These are phyloP conservation scores for Lasiurus borealis DNA, from an alignment of 2,113 vertebrate species.

Conservation along the genomic window DNA sequence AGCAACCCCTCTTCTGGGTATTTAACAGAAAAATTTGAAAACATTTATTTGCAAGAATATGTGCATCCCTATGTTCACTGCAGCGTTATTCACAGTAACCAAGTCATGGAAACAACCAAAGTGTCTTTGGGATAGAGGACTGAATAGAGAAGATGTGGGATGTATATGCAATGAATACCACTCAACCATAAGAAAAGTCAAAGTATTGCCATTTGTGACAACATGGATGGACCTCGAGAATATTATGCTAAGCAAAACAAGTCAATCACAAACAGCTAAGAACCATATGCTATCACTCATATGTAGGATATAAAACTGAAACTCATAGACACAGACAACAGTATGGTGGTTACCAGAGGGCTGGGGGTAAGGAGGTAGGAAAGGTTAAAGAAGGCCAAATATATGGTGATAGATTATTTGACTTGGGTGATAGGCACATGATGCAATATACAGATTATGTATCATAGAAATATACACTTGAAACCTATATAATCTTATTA, in stretches of 20 bases:
- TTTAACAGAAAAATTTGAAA: not conserved
- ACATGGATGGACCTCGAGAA: not conserved
- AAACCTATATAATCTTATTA: not conserved
- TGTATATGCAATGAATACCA: not conserved
- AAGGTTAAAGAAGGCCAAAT: not conserved
- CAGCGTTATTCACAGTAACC: not conserved
- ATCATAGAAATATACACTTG: not conserved
- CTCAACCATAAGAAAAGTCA: not conserved
- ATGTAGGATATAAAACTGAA: not conserved
- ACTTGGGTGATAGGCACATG: not conserved
- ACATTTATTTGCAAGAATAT: not conserved
- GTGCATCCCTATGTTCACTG: not conserved
- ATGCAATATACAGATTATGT: not conserved
- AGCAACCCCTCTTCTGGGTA: not conserved
- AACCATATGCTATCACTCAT: not conserved
- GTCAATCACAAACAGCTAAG: not conserved
- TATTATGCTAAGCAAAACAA: not conserved
- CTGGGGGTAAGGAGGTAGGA: not conserved
- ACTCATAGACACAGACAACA: not conserved
- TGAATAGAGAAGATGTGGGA: not conserved
- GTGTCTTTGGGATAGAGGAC: not conserved
- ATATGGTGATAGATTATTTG: not conserved
- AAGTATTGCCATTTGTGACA: not conserved
- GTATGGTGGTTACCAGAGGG: not conserved
- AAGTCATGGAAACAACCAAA: not conserved